Evolutionary conservation across 1,140 invertebrate genomes (phyloP).

Genomic region (Aradophagus sp.): DNA sequence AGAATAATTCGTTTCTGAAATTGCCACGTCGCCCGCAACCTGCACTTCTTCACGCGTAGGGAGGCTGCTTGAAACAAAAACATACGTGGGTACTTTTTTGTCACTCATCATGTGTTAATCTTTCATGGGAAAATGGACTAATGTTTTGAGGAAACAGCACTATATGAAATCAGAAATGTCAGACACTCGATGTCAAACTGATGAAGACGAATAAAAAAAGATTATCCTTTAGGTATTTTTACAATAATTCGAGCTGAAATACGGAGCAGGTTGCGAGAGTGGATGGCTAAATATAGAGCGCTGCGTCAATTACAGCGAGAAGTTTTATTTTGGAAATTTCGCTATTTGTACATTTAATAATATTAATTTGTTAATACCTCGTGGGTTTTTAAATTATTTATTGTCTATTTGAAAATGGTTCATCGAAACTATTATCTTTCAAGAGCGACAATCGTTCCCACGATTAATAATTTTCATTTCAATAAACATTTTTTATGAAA

Average conservation of each 20-base stretch:
- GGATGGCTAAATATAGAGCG: conserved; percentile 2
- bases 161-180: conserved; percentile 23
- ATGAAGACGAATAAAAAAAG: conserved; percentile 13
- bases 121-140: conserved; percentile 40
- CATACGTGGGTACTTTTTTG: conserved; percentile 41
- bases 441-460: no score
- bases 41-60: conserved; percentile 15
- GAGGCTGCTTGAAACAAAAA: conserved; percentile 28
- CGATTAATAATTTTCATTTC: no score
- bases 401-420: no score
- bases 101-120: conserved; percentile 29
- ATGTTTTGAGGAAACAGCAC: conserved; percentile 23
- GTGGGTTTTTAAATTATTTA: no score
- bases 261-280: conserved; percentile 11
- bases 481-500: neutral
- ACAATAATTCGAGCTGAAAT: conserved; percentile 5
- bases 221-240: conserved; percentile 16
- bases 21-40: conserved; percentile 42
- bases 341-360: no score
- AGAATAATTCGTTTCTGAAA: conserved; percentile 43
- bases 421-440: no score
- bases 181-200: conserved; percentile 6
- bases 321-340: no score
- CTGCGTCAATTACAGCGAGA: neutral
- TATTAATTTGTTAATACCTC: no score